Base-by-base conservation (phyloP, 1,140 invertebrate species). In the Riptortus pedestris region DNA sequence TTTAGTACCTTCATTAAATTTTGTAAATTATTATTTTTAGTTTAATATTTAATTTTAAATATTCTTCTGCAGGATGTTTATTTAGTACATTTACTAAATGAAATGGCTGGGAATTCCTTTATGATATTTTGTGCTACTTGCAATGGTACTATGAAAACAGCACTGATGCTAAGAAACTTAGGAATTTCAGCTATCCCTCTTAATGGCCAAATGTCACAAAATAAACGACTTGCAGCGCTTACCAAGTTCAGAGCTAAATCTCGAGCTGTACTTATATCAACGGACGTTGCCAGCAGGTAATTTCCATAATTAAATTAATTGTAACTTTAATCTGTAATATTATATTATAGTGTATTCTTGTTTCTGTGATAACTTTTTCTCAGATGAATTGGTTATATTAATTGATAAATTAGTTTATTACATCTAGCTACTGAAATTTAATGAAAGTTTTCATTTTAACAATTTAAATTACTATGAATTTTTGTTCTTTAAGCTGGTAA, bases 41-140 rank as follows among this genome's bases (percentile, higher is more conserved):
- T n/a, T n/a, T n/a, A n/a, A n/a, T n/a, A n/a, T n/a, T n/a, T n/a
- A n/a, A n/a, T n/a, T n/a, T n/a, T n/a, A n/a, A n/a, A n/a, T n/a
- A n/a, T n/a, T n/a, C n/a, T n/a, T n/a, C 14, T 38, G 31, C 70
- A 91, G 87, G 95, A 98, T 75, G 89, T 97, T 0, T 97, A 99
- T 77, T 81, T 99, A 26, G 92, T 98, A 18, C 90, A 96, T 73
- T 87, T 99, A 29, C 75, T 99, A 7, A 98, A 98, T 75, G 94
- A 98, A 79, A 76, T 97, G 73, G 85, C 91, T 4, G 96, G 95
- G 18, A 97, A 97, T 73, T 93, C 91, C 66, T 93, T 96, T 71
- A 99, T 99, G 82, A 87, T 99, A 65, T 99, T 99, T 75, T 96
- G 93, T 74, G 83, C 85, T 31, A 99, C 96, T 2, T 98, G 96